These are phyloP conservation scores for Tragelaphus oryx DNA, from an alignment of 2,797 vertebrate genomes.

Conservation along the genomic window DNA sequence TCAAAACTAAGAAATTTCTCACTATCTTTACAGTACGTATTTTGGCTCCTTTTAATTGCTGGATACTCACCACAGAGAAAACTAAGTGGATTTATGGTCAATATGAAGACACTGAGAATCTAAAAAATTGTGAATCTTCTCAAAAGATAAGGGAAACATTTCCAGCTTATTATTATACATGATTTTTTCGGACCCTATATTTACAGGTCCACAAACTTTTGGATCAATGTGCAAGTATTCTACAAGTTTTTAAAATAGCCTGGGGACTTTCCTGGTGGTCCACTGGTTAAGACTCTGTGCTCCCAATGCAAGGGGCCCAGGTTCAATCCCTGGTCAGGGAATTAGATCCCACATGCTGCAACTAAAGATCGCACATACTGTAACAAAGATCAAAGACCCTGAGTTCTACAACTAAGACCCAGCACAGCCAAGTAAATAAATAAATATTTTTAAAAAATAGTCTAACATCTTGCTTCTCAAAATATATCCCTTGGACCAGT, in stretches of 20 bases:
- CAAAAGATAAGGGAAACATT: neutral
- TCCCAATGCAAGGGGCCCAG: neutral
- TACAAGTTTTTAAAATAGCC: neutral
- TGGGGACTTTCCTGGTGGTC: neutral
- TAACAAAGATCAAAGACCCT: neutral
- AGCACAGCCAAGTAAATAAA: neutral
- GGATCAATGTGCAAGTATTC: neutral
- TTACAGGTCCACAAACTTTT: neutral
- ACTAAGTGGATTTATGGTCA: neutral
- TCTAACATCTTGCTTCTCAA: neutral
- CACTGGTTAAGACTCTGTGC: neutral
- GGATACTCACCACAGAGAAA: neutral
- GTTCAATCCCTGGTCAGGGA: neutral
- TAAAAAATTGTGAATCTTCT: neutral
- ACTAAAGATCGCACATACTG: neutral
- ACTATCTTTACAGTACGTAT: neutral
- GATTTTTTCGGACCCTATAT: neutral
- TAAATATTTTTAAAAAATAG: neutral
- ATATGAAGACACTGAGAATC: neutral
- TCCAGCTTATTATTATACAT: neutral
- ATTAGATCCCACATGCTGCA: neutral
- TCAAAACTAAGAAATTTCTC: conserved; percentile 13
- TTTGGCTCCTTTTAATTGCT: neutral
- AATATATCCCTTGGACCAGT: neutral
- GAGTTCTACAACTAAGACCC: neutral